Conservation (phyloP, 2,888 invertebrate species). For the Dermolepida albohirtum region DNA sequence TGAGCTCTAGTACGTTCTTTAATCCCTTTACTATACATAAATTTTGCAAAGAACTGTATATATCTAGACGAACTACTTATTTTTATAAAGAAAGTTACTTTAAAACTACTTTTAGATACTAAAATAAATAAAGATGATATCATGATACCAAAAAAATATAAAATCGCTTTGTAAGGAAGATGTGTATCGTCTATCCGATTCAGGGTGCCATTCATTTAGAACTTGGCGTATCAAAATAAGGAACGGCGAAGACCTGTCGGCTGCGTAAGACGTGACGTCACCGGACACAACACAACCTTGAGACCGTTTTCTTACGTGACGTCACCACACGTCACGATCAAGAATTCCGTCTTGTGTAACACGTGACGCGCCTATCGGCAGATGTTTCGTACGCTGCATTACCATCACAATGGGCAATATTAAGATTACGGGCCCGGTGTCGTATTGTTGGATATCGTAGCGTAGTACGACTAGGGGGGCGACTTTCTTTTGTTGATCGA, state of each 20-base stretch:
- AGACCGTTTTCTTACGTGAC: constrained; percentile 62
- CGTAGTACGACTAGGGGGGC: constrained; percentile 57
- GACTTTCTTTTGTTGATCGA: constrained; percentile 61
- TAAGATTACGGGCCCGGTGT: constrained; percentile 65
- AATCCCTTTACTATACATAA: not conserved
- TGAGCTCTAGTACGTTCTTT: no score
- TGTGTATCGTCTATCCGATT: not conserved
- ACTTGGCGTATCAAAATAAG: constrained; percentile 33
- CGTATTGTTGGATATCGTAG: constrained; percentile 57
- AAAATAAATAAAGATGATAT: not conserved
- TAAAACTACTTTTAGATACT: not conserved
- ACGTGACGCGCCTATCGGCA: constrained; percentile 54
- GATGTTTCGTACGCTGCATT: constrained; percentile 59
- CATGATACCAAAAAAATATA: not conserved
- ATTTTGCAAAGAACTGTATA: no score
- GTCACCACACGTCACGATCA: constrained; percentile 53
- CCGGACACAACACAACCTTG: constrained; percentile 63
- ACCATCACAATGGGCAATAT: constrained; percentile 63
- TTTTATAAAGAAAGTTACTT: no score
- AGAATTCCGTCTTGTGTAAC: constrained; percentile 47
- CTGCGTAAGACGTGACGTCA: constrained; percentile 59
- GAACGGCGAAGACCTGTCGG: constrained; percentile 27
- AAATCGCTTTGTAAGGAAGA: not conserved
- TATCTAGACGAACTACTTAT: no score
- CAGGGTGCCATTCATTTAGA: constrained; percentile 25